Evolutionary conservation across 2,797 vertebrate genomes (phyloP), one percentile per base, ranked within the genome.

Genomic region (Poeciliopsis turneri): DNA sequence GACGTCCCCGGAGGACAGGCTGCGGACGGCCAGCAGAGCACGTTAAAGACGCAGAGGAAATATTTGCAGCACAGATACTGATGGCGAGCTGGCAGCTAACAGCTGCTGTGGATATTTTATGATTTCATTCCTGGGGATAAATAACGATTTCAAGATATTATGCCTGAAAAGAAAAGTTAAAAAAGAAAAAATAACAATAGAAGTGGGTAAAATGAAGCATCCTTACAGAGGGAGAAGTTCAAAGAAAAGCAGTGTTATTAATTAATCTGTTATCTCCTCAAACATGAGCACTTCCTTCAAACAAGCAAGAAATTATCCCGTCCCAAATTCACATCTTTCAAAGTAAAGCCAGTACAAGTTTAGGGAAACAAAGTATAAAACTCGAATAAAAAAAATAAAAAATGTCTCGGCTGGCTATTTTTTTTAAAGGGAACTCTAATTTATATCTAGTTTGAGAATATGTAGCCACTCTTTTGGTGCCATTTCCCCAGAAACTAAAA

Each of bases 1-100:
- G 59, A 97, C 90, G 0, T 97, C 95, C 16, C 97, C 97, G 75
- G 93, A 93, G 69, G 97, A 95, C 85, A 99, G 92, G 84, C 98
- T 99, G 94, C 83, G 66, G 28, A 5, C 36, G 36, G 64, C 64
- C 36, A 23, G 23, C 36, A 41, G 64, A 41, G 36, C 64, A 68
- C 20, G 6, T 41, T 1, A 39, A 30, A 25, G 36, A 41, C 36
- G 11, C 30, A 36, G 23, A 72, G 20, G 11, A 28, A 41, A 30
- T 0, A 0, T 49, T 30, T 41, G 51, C 33, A 12, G 30, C 2
- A 2, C n/a, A 25, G 12, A 4, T 1, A n/a, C 39, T 43, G 66
- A 69, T 10, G 23, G 23, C 39, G 6, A 25, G 39, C 5, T 59
- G 11, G 28, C 13, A 59, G 13, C 57, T 61, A 13, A 28, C 2